Conservation (phyloP, 2,888 invertebrate species). For the Coremacera marginata region DNA sequence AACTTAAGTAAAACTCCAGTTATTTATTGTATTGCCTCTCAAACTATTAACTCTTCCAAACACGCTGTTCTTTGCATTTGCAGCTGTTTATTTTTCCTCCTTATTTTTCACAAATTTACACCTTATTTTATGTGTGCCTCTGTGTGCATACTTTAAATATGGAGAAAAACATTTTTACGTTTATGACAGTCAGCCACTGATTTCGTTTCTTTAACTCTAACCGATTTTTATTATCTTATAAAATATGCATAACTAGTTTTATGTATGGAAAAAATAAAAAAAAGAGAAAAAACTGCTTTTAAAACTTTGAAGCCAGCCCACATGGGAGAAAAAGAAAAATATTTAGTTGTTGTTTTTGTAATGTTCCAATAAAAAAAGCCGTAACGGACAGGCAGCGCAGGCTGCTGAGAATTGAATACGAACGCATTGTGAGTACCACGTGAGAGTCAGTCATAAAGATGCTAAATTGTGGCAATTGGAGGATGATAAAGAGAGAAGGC, state of each 20-base stretch:
- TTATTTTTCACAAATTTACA: background rate
- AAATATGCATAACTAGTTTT: conserved; percentile 6
- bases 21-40: too few species aligned
- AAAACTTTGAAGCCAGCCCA: background rate
- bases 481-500: background rate
- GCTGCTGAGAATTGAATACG: background rate
- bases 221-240: background rate
- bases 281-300: background rate
- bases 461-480: background rate
- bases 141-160: too few species aligned
- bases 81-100: too few species aligned
- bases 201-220: too few species aligned
- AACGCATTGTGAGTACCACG: background rate
- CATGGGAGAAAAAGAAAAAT: background rate
- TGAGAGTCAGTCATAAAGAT: background rate
- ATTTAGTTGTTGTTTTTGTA: background rate
- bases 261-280: background rate
- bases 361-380: background rate
- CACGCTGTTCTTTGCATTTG: too few species aligned
- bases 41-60: too few species aligned
- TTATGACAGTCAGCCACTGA: background rate
- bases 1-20: too few species aligned
- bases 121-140: background rate
- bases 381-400: background rate
- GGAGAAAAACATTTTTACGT: too few species aligned